phyloP scores from a whole-genome alignment of 1,140 invertebrate genomes.

The Nylanderia fulva region DNA sequence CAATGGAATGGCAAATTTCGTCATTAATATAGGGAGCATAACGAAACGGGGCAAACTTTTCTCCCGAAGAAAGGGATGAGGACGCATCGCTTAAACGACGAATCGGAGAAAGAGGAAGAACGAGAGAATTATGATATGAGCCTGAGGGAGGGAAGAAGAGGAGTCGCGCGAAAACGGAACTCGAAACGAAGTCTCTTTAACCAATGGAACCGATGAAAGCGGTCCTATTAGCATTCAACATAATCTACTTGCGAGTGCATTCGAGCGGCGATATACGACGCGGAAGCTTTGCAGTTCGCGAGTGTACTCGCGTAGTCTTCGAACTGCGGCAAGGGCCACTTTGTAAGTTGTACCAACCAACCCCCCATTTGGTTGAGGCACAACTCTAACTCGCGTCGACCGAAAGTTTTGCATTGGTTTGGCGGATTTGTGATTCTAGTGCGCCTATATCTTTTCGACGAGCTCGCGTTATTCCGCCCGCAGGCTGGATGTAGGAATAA shows the following conservation, averaged over 20 bases:
- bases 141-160: neutral
- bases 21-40: conserved; percentile 1
- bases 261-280: conserved; percentile 66
- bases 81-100: neutral
- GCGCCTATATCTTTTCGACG: conserved; percentile 20
- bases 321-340: conserved; percentile 65
- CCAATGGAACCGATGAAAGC: conserved; percentile 61
- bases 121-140: neutral
- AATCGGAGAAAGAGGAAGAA: too few relatives aligned
- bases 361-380: too few relatives aligned
- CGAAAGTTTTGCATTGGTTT: conserved; percentile 47
- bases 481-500: conserved; percentile 19
- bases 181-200: conserved; percentile 71
- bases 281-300: conserved; percentile 59
- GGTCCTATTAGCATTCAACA: conserved; percentile 62
- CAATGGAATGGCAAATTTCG: conserved; percentile 23
- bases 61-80: neutral
- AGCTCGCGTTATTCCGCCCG: conserved; percentile 7
- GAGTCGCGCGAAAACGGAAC: neutral
- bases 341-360: conserved; percentile 62
- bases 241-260: conserved; percentile 72
- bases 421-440: conserved; percentile 31
- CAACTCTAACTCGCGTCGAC: neutral
- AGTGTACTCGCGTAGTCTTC: conserved; percentile 65
- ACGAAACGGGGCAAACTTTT: conserved; percentile 28